Conservation (phyloP, 2,113 vertebrate species). For the Tretioscincus oriximinensis region DNA sequence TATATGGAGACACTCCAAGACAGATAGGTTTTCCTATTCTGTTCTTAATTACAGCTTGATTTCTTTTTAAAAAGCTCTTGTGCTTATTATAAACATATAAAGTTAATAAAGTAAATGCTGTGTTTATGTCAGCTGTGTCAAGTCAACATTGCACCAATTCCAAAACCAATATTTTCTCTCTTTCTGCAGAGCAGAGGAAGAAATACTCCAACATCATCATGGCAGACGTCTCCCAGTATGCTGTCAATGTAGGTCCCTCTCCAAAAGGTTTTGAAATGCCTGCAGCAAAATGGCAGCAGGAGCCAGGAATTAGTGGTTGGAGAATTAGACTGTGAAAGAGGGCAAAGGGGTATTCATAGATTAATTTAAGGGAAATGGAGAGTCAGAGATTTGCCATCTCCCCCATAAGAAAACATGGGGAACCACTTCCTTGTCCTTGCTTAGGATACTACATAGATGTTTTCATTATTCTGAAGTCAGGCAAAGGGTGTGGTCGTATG, state of each 20-base stretch:
- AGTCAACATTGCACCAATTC: not conserved
- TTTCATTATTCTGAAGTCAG: too few relatives aligned
- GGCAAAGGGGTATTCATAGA: not conserved
- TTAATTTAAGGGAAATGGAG: accelerated
- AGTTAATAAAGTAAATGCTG: not conserved
- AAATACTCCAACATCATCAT: constrained; percentile 68
- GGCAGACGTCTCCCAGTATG: constrained; percentile 69
- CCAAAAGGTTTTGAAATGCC: not conserved
- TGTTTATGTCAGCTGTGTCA: not conserved
- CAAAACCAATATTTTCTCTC: not conserved
- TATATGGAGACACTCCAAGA: too few relatives aligned
- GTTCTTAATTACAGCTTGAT: not conserved
- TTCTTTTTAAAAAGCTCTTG: not conserved
- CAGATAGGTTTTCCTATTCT: not conserved
- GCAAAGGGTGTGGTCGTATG: too few relatives aligned
- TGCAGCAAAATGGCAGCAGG: not conserved
- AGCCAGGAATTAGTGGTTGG: constrained; percentile 12
- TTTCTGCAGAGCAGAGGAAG: constrained; percentile 69
- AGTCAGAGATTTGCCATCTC: not conserved
- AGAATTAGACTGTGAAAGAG: not conserved
- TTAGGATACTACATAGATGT: too few relatives aligned
- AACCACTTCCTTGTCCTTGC: too few relatives aligned
- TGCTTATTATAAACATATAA: not conserved
- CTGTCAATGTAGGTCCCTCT: constrained; percentile 61
- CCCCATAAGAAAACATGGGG: too few relatives aligned